Evolutionary conservation across 1,140 invertebrate species (phyloP), one percentile per base, ranked within the genome.

Genomic region (Halictus rubicundus): DNA sequence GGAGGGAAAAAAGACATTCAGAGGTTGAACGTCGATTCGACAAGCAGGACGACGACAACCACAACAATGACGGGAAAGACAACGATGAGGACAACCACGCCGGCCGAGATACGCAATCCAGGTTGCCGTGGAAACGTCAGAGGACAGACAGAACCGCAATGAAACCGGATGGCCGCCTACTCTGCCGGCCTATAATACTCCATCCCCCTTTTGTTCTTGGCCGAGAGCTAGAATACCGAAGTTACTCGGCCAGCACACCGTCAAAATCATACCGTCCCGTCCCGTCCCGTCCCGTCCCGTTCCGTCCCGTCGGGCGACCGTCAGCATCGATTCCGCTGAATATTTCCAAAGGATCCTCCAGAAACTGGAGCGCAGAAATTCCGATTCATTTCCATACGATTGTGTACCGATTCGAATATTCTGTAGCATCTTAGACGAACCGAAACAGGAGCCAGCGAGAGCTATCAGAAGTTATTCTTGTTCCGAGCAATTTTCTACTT

Each of bases 91-190:
- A 68, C 71, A 60, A 49, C 27, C 63, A 46, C 46, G 68, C 60
- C 66, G 78, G 81, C 85, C 87, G 90, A 88, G 88, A 90, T 87
- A 89, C 88, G 88, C 88, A 89, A 92, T 91, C 86, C 92, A 89
- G 88, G 92, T 93, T 93, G 91, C 92, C 92, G 91, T 93, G 92
- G 92, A 92, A 93, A 93, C 92, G 91, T 92, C 91, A 93, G 91
- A 93, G 91, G 92, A 93, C 92, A 93, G 92, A 93, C 92, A 91
- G 92, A 92, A 92, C 91, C 90, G 89, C 92, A 90, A 93, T 91
- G 91, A 93, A 92, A 92, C 89, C 91, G 92, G 92, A 93, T 92
- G 92, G 91, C 91, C 88, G 91, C 82, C 88, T 90, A 89, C 88
- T 88, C 84, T 70, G 68, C 84, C 84, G 86, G 80, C 81, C 88